Conservation (phyloP, 2,888 invertebrate genomes). For the Tenthredo distinguenda region DNA sequence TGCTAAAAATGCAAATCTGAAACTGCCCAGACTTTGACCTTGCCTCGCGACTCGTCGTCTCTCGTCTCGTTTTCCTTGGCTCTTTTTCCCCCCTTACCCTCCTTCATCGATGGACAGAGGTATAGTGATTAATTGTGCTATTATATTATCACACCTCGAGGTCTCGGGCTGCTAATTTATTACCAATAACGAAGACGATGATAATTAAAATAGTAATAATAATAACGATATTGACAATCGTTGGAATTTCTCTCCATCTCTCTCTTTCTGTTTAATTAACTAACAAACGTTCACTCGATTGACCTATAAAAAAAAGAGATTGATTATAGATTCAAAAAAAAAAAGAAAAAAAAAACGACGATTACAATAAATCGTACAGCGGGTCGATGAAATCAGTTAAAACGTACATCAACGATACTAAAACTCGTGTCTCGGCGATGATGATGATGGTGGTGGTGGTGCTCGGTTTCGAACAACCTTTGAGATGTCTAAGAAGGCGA, state of each 20-base stretch:
- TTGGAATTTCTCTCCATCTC: neutral
- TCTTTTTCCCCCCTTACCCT: neutral
- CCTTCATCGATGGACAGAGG: slow-evolving; percentile 15
- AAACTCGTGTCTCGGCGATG: neutral
- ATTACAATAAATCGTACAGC: slow-evolving; percentile 67
- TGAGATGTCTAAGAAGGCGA: neutral
- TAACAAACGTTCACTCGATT: too few species aligned
- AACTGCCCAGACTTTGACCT: slow-evolving; percentile 46
- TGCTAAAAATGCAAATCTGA: slow-evolving; percentile 37
- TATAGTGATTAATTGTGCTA: slow-evolving; percentile 28
- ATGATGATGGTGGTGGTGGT: neutral
- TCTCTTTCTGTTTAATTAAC: too few species aligned
- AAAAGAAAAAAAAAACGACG: neutral
- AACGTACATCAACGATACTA: neutral
- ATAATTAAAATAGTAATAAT: neutral
- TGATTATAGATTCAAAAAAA: neutral
- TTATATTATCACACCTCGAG: slow-evolving; percentile 22
- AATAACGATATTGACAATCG: neutral
- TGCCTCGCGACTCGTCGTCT: slow-evolving; percentile 23
- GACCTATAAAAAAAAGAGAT: neutral
- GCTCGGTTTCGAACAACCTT: slow-evolving; percentile 44
- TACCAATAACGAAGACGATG: neutral
- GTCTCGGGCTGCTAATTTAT: neutral
- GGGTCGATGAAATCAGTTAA: slow-evolving; percentile 71
- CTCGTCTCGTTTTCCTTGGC: slow-evolving; percentile 47